A percentile compares a stretch with the other conserved stretches of the same genome.
Conservation (phyloP, 2,797 vertebrate genomes). For the Liparis tanakae region DNA sequence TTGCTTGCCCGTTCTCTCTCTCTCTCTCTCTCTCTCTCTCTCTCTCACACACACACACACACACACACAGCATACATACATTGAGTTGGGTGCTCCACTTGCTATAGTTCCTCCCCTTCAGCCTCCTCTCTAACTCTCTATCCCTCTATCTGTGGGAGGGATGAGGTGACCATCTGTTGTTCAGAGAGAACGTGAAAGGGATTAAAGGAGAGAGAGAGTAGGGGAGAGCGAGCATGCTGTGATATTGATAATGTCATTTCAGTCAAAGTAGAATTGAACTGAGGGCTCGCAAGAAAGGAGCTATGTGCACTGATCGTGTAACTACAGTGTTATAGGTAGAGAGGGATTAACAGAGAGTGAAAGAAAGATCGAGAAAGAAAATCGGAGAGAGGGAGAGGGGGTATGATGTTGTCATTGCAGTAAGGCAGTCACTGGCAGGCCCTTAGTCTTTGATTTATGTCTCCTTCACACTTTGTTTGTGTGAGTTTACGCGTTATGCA, state of each 20-base stretch:
- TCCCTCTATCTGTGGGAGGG: slow-evolving; percentile 70
- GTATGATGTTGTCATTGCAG: slow-evolving; percentile 68
- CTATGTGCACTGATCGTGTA: slow-evolving; percentile 54
- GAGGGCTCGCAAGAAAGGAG: slow-evolving; percentile 41
- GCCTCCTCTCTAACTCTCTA: slow-evolving; percentile 47
- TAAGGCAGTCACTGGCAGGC: slow-evolving; percentile 57
- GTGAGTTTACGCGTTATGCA: slow-evolving; percentile 71
- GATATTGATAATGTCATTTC: slow-evolving; percentile 71
- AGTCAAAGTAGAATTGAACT: slow-evolving; percentile 62
- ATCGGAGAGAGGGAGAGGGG: slow-evolving; percentile 56
- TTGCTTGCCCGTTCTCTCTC: background rate
- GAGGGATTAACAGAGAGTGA: slow-evolving; percentile 61
- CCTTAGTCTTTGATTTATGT: slow-evolving; percentile 78
- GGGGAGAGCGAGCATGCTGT: slow-evolving; percentile 31
- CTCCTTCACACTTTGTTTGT: slow-evolving; percentile 50
- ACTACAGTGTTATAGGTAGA: slow-evolving; percentile 42
- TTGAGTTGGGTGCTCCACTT: slow-evolving; percentile 64
- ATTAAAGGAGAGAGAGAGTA: slow-evolving; percentile 46
- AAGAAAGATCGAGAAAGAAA: slow-evolving; percentile 52
- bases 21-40: background rate
- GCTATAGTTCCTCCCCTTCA: slow-evolving; percentile 57
- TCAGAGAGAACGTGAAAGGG: slow-evolving; percentile 66
- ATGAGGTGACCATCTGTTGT: slow-evolving; percentile 81
- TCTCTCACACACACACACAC: too few species aligned
- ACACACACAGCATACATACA: slow-evolving; percentile 18